Evolutionary conservation across 1,140 invertebrate species (phyloP).

Genomic region (Semibalanus balanoides): DNA sequence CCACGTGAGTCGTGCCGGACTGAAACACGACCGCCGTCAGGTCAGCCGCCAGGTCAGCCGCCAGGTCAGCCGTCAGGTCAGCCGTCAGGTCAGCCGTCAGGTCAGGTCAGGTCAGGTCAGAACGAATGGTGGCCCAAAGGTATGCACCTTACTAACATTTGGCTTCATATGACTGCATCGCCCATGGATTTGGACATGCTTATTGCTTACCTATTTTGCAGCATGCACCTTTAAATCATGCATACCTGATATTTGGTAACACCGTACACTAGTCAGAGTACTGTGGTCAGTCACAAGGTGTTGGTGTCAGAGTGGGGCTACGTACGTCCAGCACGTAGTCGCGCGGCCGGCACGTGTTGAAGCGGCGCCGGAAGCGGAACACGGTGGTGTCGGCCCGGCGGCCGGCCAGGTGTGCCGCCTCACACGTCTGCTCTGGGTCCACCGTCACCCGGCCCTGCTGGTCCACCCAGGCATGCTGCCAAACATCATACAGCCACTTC

Average conservation of each 20-base stretch:
- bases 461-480: constrained; percentile 59
- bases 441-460: constrained; percentile 45
- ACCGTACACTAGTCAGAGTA: too few species aligned
- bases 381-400: neutral
- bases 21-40: constrained; percentile 24
- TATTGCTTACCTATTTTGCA: neutral
- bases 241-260: neutral
- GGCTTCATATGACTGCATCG: neutral
- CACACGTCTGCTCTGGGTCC: constrained; percentile 67
- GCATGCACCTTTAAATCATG: too few species aligned
- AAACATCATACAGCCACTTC: neutral
- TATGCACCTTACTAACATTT: neutral
- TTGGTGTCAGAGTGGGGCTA: too few species aligned
- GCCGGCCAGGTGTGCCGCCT: constrained; percentile 24
- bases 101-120: too few species aligned
- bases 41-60: too few species aligned
- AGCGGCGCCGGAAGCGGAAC: constrained; percentile 61
- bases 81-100: too few species aligned
- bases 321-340: constrained; percentile 78
- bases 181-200: neutral
- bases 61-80: too few species aligned
- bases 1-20: constrained; percentile 75
- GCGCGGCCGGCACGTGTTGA: constrained; percentile 78
- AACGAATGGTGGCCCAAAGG: too few species aligned
- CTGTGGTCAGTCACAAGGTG: too few species aligned